Percentiles rank a stretch among this genome's conserved stretches.
phyloP scores from a whole-genome alignment of 2,113 vertebrate species.

The Corythornis vintsioides region DNA sequence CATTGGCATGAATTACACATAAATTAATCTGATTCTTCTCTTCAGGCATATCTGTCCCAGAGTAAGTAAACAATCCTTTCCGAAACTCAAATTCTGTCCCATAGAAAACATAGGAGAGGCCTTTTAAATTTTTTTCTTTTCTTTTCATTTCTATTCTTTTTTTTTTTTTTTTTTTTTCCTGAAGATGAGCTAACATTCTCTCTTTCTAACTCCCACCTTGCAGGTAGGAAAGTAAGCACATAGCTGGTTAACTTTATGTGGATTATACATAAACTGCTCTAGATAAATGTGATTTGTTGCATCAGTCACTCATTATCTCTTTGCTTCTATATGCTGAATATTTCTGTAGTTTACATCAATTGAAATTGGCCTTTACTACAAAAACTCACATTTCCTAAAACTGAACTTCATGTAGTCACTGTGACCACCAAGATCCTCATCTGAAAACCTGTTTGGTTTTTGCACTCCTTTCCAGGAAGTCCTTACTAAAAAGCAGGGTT shows the following conservation, averaged over 20 bases:
- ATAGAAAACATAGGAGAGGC: background rate
- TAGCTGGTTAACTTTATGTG: background rate
- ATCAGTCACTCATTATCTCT: rapidly evolving
- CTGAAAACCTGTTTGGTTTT: background rate
- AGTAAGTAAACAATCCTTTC: background rate
- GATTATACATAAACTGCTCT: background rate
- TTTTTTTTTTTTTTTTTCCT: no score
- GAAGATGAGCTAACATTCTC: background rate
- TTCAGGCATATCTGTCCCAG: background rate
- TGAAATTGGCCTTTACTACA: background rate
- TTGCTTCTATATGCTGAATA: background rate
- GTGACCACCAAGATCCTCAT: background rate
- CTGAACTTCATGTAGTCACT: background rate
- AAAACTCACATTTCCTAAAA: background rate
- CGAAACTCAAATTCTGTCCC: background rate
- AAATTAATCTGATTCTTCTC: background rate
- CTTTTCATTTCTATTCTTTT: background rate
- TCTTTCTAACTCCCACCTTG: background rate
- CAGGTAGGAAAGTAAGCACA: background rate
- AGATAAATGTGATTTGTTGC: background rate
- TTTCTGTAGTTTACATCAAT: background rate
- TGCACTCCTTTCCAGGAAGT: background rate
- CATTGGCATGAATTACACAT: background rate
- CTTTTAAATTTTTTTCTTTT: background rate
- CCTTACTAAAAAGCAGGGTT: background rate